A percentile compares a stretch with the other conserved stretches of the same genome.
Evolutionary conservation across 2,797 vertebrate genomes (phyloP).

Genomic region (Peromyscus melanophrys): DNA sequence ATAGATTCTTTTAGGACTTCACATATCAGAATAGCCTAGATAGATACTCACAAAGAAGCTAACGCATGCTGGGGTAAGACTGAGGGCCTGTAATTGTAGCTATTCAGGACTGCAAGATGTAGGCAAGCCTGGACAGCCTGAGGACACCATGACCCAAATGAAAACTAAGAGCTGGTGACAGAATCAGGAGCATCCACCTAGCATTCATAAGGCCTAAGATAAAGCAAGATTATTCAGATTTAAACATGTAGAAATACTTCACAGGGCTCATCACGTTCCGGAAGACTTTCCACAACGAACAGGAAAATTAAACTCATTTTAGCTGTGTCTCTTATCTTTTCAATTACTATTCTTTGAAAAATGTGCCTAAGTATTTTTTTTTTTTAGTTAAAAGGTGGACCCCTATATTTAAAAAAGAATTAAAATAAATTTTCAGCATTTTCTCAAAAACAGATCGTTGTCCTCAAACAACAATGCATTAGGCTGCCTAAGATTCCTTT

Average conservation of each 20-base stretch:
- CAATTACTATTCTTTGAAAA: constrained; percentile 28
- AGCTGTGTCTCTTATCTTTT: background rate
- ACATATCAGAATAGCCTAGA: background rate
- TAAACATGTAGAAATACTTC: constrained; percentile 34
- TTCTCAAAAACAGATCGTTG: background rate
- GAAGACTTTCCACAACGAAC: background rate
- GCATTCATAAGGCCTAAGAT: background rate
- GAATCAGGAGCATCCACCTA: background rate
- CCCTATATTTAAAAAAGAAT: constrained; percentile 30
- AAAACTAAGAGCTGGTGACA: background rate
- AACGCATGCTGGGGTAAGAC: background rate
- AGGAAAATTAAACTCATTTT: constrained; percentile 16
- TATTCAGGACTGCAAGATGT: background rate
- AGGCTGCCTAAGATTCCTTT: background rate
- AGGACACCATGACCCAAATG: background rate
- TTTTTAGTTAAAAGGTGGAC: constrained; percentile 24
- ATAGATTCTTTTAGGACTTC: background rate
- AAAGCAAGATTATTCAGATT: background rate
- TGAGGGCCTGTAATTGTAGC: no score
- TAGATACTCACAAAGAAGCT: background rate
- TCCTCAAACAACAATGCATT: background rate
- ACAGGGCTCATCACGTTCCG: background rate
- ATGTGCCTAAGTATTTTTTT: background rate
- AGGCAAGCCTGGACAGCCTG: background rate
- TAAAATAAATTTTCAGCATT: constrained; percentile 5